Base-by-base conservation (phyloP, 2,888 invertebrate species). In the Hyles lineata region DNA sequence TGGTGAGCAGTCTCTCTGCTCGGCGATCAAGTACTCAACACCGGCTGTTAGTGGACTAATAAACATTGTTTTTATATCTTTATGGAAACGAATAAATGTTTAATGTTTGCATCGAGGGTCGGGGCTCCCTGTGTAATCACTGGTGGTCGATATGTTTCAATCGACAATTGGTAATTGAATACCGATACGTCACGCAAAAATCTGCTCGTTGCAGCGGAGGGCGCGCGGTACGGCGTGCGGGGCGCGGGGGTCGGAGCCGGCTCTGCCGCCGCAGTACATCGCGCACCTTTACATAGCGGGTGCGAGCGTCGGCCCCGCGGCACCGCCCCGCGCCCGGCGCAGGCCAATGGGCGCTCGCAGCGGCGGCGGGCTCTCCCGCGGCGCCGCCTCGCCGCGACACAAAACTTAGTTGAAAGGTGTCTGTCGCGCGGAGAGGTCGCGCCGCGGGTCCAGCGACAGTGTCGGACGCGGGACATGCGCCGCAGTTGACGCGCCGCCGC, bases 401-500 rank as follows among this genome's bases (percentile, higher is more conserved):
- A 78, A 78, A 83, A 79, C 82, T 87, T 86, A 91, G 91, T 91
- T 82, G 79, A 77, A 80, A 80, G 81, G 77, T 80, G 82, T 82
- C 85, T 76, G 78, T 80, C 85, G 89, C 80, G 84, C 74, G 77
- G 87, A 82, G 81, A 79, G 85, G 88, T 83, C 87, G 90, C 81
- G 81, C 78, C 35, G 59, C 70, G 32, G 35, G 58, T 55, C 43
- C 29, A 67, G 50, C 63, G 63, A n/a, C 32, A 67, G 67, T 50
- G 23, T 50, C 80, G 85, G 88, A 83, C 87, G 90, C 81, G 81
- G 62, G n/a, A 17, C 50, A 67, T 67, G 72, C 73, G 67, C 67
- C 50, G 67, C 60, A 59, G 60, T 59, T 77, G 78, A 80, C 85
- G 89, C 81, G 85, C 74, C 76, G 86, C 82, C 75, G 76, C 77